Evolutionary conservation across 2,888 invertebrate genomes (phyloP).

Genomic region (Nephrotoma guestfalica): DNA sequence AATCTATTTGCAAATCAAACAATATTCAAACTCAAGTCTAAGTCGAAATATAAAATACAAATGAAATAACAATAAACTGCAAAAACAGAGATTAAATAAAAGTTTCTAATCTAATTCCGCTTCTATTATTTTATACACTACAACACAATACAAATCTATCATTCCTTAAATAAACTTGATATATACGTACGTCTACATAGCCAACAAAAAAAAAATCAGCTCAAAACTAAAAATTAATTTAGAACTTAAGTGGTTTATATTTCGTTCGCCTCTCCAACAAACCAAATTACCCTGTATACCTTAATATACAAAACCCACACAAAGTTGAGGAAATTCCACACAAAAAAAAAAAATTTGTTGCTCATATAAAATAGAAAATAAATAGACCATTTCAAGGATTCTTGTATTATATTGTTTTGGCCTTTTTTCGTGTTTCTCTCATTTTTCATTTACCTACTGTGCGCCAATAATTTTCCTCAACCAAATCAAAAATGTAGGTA

Average conservation of each 20-base stretch:
- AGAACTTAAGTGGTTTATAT: not conserved
- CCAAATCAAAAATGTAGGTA: not conserved
- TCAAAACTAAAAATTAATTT: not conserved
- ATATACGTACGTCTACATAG: not conserved
- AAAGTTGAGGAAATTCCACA: not conserved
- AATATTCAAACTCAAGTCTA: not conserved
- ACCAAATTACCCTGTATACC: not conserved
- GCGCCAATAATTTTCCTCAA: not conserved
- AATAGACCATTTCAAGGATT: not conserved
- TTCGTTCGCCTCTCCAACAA: not conserved
- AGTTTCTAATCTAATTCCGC: not conserved
- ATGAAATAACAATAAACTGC: not conserved
- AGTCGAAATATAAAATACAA: not conserved
- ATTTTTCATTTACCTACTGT: not conserved
- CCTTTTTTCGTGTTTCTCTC: not conserved
- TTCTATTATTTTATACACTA: not conserved
- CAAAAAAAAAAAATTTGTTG: not conserved
- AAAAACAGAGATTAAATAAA: not conserved
- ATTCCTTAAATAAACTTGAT: not conserved
- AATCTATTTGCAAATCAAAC: not conserved
- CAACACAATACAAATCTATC: not conserved
- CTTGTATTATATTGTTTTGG: not conserved
- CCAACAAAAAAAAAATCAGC: not conserved
- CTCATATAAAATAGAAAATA: not conserved
- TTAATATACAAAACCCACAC: not conserved